Conservation (phyloP, 2,888 invertebrate species). For the Philereme vetulata region DNA sequence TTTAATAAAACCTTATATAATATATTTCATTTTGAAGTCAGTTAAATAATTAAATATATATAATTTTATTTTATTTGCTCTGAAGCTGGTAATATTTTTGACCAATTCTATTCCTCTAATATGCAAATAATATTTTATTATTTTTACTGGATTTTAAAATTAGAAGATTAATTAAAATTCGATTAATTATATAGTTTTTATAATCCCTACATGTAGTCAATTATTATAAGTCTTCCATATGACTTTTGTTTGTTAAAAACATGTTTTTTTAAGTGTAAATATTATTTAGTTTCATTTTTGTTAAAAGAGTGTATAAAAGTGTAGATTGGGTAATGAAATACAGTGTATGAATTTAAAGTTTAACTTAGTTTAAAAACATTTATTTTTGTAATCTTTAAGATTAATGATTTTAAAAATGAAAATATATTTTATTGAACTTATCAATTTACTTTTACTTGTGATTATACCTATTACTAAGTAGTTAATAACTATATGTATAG, state of each 20-base stretch:
- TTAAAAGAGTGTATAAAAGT: conserved; percentile 31
- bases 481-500: too few relatives aligned
- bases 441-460: conserved; percentile 14
- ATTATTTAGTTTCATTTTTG: conserved; percentile 53
- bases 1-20: too few relatives aligned
- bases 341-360: conserved; percentile 53
- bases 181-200: conserved; percentile 14
- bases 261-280: conserved; percentile 45
- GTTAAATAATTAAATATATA: too few relatives aligned
- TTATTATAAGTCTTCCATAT: conserved; percentile 63
- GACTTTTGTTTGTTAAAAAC: conserved; percentile 21
- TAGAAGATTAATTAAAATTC: background rate
- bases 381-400: conserved; percentile 78
- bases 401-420: conserved; percentile 67
- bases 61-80: too few relatives aligned
- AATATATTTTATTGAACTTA: conserved; percentile 62
- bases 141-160: too few relatives aligned
- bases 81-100: too few relatives aligned
- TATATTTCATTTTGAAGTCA: too few relatives aligned
- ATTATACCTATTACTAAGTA: too few relatives aligned
- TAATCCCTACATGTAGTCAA: conserved; percentile 60
- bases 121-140: too few relatives aligned
- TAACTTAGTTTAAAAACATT: conserved; percentile 52
- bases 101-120: too few relatives aligned
- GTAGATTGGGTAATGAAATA: conserved; percentile 49